Evolutionary conservation across 2,797 vertebrate genomes (phyloP), one percentile per base, ranked within the genome.

Genomic region (Leucoraja ocellata): DNA sequence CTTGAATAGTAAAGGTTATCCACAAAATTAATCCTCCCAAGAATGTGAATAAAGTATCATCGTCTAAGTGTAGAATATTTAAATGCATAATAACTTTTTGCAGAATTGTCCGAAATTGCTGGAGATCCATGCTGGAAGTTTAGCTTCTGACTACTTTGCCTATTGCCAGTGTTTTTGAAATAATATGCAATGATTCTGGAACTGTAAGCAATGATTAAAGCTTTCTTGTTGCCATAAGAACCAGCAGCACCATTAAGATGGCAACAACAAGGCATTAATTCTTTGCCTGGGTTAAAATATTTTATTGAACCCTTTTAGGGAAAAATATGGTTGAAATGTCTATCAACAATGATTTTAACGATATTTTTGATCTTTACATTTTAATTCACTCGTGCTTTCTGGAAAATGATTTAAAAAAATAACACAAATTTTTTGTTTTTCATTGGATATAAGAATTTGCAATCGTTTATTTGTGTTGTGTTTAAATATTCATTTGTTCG

Each of bases 191-290:
- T 92, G 3, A 76, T 74, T 92, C 39, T 73, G 23, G 74, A 74
- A 11, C 39, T 74, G 36, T 13, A 28, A 91, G 25, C 46, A 23
- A 5, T 25, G 32, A 91, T 73, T 73, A 25, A 74, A 25, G 90
- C 39, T 54, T 91, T 25, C 71, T 92, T 10, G 90, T 76, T 92
- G 36, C 36, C 88, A 18, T 92, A 92, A 74, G 68, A 92, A 73
- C 84, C 8, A 88, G 84, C 84, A 63, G 46, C 25, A 32, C 84
- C n/a, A 32, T 73, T 46, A 39, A 65, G 36, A 73, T 74, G 68
- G 28, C 7, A 92, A 92, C 39, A 7, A n/a, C 36, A 74, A 58
- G 13, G 84, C 71, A 54, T 39, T 1, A 74, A 91, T 91, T 39
- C 71, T 88, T 88, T 13, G 74, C 9, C 68, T 46, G n/a, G 11